phyloP scores from a whole-genome alignment of 2,888 invertebrate species.

The Petrolisthes cinctipes region DNA sequence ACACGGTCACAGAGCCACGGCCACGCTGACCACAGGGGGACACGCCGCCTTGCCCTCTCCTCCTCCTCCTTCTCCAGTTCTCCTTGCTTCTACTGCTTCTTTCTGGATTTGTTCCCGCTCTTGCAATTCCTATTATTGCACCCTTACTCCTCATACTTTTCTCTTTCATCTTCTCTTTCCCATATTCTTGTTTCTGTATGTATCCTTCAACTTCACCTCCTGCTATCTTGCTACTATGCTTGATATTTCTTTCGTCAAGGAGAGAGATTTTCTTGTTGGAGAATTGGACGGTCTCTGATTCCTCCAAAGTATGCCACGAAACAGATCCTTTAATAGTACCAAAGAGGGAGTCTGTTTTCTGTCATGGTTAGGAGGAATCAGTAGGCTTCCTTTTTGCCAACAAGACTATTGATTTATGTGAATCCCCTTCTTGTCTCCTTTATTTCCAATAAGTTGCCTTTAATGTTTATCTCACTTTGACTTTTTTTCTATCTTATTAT shows the following conservation, averaged over 20 bases:
- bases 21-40: conserved; percentile 30
- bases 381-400: too few relatives aligned
- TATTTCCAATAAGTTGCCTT: neutral
- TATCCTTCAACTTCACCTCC: neutral
- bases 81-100: neutral
- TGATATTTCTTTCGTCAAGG: neutral
- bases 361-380: too few relatives aligned
- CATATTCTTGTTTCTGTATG: neutral
- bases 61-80: neutral
- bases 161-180: neutral
- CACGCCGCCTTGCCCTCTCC: conserved; percentile 2
- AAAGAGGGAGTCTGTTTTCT: too few relatives aligned
- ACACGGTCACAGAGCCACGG: conserved; percentile 35
- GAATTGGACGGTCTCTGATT: too few relatives aligned
- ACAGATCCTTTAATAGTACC: too few relatives aligned
- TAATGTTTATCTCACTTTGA: neutral
- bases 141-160: neutral
- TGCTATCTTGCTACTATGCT: neutral
- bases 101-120: neutral
- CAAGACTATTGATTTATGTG: too few relatives aligned
- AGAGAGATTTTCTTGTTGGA: too few relatives aligned
- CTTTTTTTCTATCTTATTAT: neutral
- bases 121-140: neutral
- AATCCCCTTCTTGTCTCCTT: too few relatives aligned
- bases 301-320: too few relatives aligned